Conservation (phyloP, 2,113 vertebrate species). For the Ophiodon elongatus region DNA sequence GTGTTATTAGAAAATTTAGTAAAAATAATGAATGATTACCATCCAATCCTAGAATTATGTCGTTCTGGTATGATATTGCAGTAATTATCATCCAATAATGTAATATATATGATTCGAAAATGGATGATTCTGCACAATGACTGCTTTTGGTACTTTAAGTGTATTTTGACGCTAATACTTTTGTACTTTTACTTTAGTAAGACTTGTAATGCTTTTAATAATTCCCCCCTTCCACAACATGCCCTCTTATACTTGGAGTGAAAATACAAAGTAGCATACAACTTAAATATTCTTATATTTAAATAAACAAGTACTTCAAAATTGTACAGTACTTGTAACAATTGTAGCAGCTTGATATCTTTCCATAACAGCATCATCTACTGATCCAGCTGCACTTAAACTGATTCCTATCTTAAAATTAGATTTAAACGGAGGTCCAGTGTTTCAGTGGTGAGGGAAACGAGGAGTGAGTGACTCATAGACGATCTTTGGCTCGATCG, state of each 20-base stretch:
- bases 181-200: too few relatives aligned
- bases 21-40: too few relatives aligned
- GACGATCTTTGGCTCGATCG: background rate
- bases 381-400: too few relatives aligned
- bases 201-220: too few relatives aligned
- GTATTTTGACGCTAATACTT: too few relatives aligned
- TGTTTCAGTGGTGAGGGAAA: background rate
- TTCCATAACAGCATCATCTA: background rate
- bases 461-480: background rate
- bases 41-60: too few relatives aligned
- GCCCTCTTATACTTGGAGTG: too few relatives aligned
- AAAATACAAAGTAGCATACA: too few relatives aligned
- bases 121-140: background rate
- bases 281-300: background rate
- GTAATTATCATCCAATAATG: background rate
- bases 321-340: background rate
- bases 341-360: background rate
- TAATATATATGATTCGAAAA: background rate
- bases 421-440: background rate
- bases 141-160: background rate
- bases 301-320: too few relatives aligned
- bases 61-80: too few relatives aligned
- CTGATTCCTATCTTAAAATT: background rate
- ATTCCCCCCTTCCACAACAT: too few relatives aligned
- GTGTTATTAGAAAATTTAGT: too few relatives aligned